Evolutionary conservation across 2,888 invertebrate species (phyloP).

Genomic region (Aleiodes alternator): DNA sequence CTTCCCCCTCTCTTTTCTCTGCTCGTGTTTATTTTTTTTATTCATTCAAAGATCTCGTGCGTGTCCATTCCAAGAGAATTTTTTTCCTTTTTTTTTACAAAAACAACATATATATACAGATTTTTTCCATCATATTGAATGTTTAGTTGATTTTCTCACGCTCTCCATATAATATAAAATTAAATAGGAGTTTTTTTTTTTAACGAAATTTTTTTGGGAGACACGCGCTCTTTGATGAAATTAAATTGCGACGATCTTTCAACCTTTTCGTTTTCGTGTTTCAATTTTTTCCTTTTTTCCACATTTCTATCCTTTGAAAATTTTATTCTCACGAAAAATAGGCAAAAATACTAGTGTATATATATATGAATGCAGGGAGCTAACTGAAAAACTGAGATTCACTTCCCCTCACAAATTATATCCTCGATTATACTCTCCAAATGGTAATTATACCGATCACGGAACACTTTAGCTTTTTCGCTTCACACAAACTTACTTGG

Average conservation of each 20-base stretch:
- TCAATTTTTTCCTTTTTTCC: neutral
- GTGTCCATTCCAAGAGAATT: conserved; percentile 1
- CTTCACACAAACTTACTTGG: neutral
- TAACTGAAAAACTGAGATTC: conserved; percentile 35
- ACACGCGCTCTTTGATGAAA: conserved; percentile 37
- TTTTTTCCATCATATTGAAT: conserved; percentile 26
- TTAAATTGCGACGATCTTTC: conserved; percentile 39
- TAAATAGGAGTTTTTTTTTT: conserved; percentile 28
- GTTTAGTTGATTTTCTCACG: conserved; percentile 44
- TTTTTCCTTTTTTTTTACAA: neutral
- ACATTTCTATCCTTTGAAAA: conserved; percentile 17
- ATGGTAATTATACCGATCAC: conserved; percentile 47
- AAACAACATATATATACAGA: conserved; percentile 8
- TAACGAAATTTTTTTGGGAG: conserved; percentile 11
- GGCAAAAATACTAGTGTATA: neutral
- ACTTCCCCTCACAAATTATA: conserved; percentile 35
- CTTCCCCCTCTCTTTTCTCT: conserved; percentile 42
- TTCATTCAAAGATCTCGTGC: conserved; percentile 24
- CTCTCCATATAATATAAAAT: conserved; percentile 20
- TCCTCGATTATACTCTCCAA: conserved; percentile 29
- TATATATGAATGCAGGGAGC: neutral
- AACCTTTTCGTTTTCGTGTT: neutral
- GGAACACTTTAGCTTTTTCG: conserved; percentile 15
- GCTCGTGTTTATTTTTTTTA: conserved; percentile 10
- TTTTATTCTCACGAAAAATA: conserved; percentile 19